Evolutionary conservation across 2,113 vertebrate genomes (phyloP).

Genomic region (Microtus ochrogaster): DNA sequence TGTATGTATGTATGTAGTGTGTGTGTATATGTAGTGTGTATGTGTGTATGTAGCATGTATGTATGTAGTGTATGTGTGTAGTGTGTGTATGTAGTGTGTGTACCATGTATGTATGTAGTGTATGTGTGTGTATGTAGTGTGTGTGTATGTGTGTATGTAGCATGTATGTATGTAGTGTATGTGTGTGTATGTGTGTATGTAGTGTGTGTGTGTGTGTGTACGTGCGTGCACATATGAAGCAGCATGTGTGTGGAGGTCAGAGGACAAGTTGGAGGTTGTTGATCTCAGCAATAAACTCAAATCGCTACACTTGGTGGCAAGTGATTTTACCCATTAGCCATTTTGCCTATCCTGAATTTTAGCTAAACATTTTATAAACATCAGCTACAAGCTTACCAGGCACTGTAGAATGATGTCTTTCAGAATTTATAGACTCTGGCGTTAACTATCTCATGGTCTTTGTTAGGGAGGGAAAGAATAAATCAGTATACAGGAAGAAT

Average conservation of each 20-base stretch:
- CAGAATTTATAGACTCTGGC: not conserved
- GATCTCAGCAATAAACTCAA: not conserved
- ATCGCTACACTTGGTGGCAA: not conserved
- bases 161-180: too few species aligned
- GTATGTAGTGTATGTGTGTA: too few species aligned
- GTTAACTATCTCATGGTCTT: not conserved
- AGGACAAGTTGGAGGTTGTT: not conserved
- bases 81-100: too few species aligned
- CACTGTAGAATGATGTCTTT: not conserved
- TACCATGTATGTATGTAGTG: too few species aligned
- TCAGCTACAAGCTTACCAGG: not conserved
- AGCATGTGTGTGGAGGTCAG: not conserved
- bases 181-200: too few species aligned
- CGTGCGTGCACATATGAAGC: not conserved
- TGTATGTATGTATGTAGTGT: too few species aligned
- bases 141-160: too few species aligned
- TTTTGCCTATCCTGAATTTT: not conserved
- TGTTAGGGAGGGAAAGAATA: not conserved
- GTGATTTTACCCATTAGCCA: not conserved
- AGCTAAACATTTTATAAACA: conserved; percentile 43
- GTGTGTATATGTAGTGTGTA: too few species aligned
- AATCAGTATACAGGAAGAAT: not conserved
- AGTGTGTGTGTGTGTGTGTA: too few species aligned
- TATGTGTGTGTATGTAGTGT: too few species aligned
- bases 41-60: too few species aligned